Percentiles rank a stretch among this genome's conserved stretches.
phyloP scores from a whole-genome alignment of 2,797 vertebrate genomes.

The Rhinoraja longicauda region DNA sequence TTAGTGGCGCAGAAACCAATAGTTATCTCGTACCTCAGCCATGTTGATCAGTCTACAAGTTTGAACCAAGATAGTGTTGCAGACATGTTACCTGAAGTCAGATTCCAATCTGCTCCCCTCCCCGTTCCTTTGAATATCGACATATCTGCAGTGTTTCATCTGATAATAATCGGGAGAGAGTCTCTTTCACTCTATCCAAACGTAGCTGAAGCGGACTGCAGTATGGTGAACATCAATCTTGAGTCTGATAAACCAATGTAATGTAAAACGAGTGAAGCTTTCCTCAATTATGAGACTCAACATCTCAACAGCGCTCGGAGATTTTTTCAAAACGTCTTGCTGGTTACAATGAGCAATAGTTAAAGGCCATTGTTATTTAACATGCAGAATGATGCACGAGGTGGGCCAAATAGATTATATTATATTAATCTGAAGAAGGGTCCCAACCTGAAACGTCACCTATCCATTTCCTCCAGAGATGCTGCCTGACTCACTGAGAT shows the following conservation, averaged over 20 bases:
- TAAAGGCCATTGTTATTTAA: neutral
- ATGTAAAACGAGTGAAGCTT: neutral
- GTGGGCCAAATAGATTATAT: neutral
- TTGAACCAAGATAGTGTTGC: neutral
- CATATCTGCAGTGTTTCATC: neutral
- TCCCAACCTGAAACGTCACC: too few relatives aligned
- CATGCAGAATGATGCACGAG: neutral
- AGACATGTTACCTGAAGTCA: neutral
- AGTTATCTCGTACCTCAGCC: neutral
- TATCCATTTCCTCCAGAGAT: too few relatives aligned
- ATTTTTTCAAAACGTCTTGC: neutral
- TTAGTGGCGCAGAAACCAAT: neutral
- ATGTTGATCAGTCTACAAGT: neutral
- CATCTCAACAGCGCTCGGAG: too few relatives aligned
- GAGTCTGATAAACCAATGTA: neutral
- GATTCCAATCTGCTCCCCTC: neutral
- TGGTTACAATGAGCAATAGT: neutral
- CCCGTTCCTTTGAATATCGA: neutral
- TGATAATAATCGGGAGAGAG: neutral
- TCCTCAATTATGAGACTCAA: neutral
- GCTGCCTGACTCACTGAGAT: too few relatives aligned
- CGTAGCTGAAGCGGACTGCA: neutral
- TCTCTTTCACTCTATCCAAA: neutral
- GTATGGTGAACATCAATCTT: neutral
- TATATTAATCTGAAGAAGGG: too few relatives aligned